phyloP scores from a whole-genome alignment of 2,888 invertebrate species.

The Ectropis crepuscularia region DNA sequence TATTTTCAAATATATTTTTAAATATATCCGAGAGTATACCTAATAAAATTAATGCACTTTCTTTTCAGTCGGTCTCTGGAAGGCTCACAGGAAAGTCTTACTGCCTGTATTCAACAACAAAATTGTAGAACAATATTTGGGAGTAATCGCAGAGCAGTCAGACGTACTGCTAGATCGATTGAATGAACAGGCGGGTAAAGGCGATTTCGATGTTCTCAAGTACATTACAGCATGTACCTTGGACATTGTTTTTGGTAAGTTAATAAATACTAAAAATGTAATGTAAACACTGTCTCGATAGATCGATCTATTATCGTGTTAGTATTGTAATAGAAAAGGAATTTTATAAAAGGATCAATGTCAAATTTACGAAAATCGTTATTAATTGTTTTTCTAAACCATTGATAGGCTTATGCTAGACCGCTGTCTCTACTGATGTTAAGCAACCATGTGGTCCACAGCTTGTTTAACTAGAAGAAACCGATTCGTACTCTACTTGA shows the following conservation, averaged over 20 bases:
- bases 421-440: no score
- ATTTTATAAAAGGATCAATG: no score
- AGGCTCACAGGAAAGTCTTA: slow-evolving; percentile 84
- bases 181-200: slow-evolving; percentile 57
- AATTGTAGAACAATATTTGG: slow-evolving; percentile 86
- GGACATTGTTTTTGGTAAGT: slow-evolving; percentile 86
- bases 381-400: no score
- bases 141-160: slow-evolving; percentile 85
- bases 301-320: no score
- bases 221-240: slow-evolving; percentile 84
- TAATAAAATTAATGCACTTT: not conserved
- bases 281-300: not conserved
- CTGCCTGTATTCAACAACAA: slow-evolving; percentile 88
- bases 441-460: no score
- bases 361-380: no score
- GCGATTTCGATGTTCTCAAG: slow-evolving; percentile 79
- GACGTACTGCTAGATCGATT: slow-evolving; percentile 78
- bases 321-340: no score
- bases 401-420: no score
- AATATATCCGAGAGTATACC: no score
- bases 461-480: no score
- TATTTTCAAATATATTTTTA: no score
- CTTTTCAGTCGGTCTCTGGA: slow-evolving; percentile 84
- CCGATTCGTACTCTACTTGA: no score
- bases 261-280: not conserved